phyloP scores from a whole-genome alignment of 2,113 vertebrate genomes.

The Pachypanchax playfairii region DNA sequence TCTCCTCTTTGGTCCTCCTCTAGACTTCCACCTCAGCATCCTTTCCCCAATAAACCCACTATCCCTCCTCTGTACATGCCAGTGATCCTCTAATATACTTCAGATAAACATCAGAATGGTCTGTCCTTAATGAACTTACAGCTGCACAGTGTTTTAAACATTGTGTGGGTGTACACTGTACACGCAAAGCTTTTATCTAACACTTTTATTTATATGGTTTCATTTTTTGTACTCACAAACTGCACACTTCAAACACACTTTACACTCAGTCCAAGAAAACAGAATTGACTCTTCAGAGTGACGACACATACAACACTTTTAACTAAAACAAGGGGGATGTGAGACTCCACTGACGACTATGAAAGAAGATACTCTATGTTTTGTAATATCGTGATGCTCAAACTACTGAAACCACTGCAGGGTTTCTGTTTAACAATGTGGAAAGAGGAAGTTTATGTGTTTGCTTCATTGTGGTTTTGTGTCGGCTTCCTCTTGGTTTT shows the following conservation, averaged over 20 bases:
- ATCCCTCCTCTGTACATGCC: too few relatives aligned
- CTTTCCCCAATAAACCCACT: too few relatives aligned
- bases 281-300: conserved; percentile 48
- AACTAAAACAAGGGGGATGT: conserved; percentile 2
- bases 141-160: not conserved
- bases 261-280: conserved; percentile 14
- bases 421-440: not conserved
- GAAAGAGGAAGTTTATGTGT: conserved; percentile 47
- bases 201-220: not conserved
- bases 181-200: conserved; percentile 13
- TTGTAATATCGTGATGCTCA: conserved; percentile 3
- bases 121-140: not conserved
- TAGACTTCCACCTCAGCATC: too few relatives aligned
- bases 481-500: conserved; percentile 6
- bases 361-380: conserved; percentile 17
- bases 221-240: conserved; percentile 16
- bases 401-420: conserved; percentile 13
- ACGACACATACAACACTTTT: conserved; percentile 20
- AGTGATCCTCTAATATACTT: not conserved
- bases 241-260: conserved; percentile 19
- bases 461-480: conserved; percentile 33
- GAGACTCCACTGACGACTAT: conserved; percentile 44
- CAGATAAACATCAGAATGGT: not conserved
- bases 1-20: too few relatives aligned
- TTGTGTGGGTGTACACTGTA: conserved; percentile 1